Evolutionary conservation across 1,140 invertebrate genomes (phyloP).

Genomic region (Brachionus rubens): DNA sequence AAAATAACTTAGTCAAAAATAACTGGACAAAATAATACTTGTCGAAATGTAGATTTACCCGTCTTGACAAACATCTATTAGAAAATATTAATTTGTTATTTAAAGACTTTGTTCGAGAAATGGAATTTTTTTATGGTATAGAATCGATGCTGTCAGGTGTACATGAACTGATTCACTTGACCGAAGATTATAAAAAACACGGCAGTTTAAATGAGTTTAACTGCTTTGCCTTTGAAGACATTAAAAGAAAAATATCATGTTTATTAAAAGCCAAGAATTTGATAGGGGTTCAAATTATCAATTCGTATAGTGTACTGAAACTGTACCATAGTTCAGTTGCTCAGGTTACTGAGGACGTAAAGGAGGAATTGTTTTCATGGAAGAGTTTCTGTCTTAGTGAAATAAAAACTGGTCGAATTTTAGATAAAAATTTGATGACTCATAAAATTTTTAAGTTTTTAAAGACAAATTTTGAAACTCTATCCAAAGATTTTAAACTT

Average conservation of each 20-base stretch:
- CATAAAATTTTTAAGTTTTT: not conserved
- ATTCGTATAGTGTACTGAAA: too few relatives aligned
- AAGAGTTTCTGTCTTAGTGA: too few relatives aligned
- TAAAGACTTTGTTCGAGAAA: not conserved
- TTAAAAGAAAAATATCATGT: not conserved
- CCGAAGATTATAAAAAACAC: not conserved
- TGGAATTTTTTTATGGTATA: not conserved
- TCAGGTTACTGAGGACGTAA: too few relatives aligned
- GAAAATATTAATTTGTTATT: constrained; percentile 24
- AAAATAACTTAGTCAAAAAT: too few relatives aligned
- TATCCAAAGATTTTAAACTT: not conserved
- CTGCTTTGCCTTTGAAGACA: constrained; percentile 1
- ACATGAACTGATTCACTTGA: not conserved
- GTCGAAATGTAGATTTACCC: too few relatives aligned
- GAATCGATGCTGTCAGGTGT: constrained; percentile 3
- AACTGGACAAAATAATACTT: too few relatives aligned
- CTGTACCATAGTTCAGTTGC: too few relatives aligned
- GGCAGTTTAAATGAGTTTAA: not conserved
- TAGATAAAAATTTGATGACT: not conserved
- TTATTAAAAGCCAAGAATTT: too few relatives aligned
- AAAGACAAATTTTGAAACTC: not conserved
- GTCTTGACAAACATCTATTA: too few relatives aligned
- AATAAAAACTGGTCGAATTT: not conserved
- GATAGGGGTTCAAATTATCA: too few relatives aligned
- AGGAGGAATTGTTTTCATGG: too few relatives aligned